A percentile compares a stretch with the other conserved stretches of the same genome.
Conservation (phyloP, 2,113 vertebrate genomes). For the Eurystomus gularis region DNA sequence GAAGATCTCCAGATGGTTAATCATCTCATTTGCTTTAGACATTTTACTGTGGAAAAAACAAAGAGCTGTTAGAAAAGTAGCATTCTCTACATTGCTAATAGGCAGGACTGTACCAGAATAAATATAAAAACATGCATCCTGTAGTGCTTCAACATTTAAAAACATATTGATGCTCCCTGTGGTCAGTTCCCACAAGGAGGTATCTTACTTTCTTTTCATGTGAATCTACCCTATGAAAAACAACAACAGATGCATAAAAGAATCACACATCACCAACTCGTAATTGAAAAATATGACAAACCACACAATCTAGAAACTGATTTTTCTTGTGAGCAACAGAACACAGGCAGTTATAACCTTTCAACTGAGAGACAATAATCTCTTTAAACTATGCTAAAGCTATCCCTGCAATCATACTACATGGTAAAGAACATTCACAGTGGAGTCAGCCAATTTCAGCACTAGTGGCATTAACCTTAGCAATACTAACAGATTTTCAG, state of each 20-base stretch:
- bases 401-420: not conserved
- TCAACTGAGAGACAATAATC: not conserved
- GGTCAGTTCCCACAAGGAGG: not conserved
- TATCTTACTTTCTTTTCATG: not conserved
- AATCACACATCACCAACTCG: rapidly evolving
- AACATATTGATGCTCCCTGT: not conserved
- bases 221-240: not conserved
- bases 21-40: not conserved
- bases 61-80: not conserved
- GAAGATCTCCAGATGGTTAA: not conserved
- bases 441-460: not conserved
- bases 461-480: not conserved
- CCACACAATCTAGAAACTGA: not conserved
- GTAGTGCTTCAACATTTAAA: not conserved
- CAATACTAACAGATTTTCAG: not conserved
- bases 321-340: not conserved
- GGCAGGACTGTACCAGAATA: not conserved
- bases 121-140: not conserved
- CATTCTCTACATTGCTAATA: not conserved
- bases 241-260: not conserved
- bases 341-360: not conserved
- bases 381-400: not conserved
- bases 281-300: not conserved
- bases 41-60: not conserved
- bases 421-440: not conserved